These are phyloP conservation scores for Tenthredo distinguenda DNA, from an alignment of 2,888 invertebrate genomes.

Conservation along the genomic window DNA sequence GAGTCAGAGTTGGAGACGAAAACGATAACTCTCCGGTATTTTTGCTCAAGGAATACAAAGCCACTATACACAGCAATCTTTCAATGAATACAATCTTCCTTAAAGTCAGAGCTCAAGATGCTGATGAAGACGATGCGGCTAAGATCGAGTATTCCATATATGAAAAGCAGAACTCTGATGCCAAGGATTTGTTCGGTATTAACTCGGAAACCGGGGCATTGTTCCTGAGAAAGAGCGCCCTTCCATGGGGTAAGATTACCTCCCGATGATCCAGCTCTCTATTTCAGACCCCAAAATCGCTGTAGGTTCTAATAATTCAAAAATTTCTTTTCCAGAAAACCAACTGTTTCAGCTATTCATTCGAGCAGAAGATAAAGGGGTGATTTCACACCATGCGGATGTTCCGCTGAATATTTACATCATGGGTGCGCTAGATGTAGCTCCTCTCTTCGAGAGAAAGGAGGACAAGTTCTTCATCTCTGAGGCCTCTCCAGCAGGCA, in stretches of 20 bases:
- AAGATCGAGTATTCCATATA: slow-evolving; percentile 89
- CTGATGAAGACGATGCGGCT: slow-evolving; percentile 87
- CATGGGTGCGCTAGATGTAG: slow-evolving; percentile 84
- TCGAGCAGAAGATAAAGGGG: slow-evolving; percentile 91
- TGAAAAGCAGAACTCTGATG: slow-evolving; percentile 82
- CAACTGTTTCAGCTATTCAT: slow-evolving; percentile 94
- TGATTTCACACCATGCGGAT: slow-evolving; percentile 87
- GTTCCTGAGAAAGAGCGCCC: slow-evolving; percentile 83
- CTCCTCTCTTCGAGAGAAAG: slow-evolving; percentile 88
- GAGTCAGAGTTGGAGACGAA: slow-evolving; percentile 90
- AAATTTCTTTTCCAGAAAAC: slow-evolving; percentile 81
- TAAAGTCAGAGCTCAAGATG: slow-evolving; percentile 87
- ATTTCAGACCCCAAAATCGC: not conserved
- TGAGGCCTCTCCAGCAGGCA: slow-evolving; percentile 87
- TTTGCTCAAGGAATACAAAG: slow-evolving; percentile 88
- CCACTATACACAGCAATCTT: slow-evolving; percentile 83
- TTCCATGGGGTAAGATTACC: slow-evolving; percentile 77
- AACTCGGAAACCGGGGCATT: slow-evolving; percentile 88
- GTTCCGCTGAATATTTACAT: slow-evolving; percentile 91
- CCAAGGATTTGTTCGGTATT: slow-evolving; percentile 86
- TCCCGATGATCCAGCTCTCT: not conserved
- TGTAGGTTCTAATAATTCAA: slow-evolving; percentile 13
- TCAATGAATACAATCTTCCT: slow-evolving; percentile 81
- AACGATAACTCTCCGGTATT: slow-evolving; percentile 93
- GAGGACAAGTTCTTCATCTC: slow-evolving; percentile 89